Percentiles rank a stretch among this genome's conserved stretches.
Evolutionary conservation across 2,888 invertebrate species (phyloP).

Genomic region (Diadromus collaris): DNA sequence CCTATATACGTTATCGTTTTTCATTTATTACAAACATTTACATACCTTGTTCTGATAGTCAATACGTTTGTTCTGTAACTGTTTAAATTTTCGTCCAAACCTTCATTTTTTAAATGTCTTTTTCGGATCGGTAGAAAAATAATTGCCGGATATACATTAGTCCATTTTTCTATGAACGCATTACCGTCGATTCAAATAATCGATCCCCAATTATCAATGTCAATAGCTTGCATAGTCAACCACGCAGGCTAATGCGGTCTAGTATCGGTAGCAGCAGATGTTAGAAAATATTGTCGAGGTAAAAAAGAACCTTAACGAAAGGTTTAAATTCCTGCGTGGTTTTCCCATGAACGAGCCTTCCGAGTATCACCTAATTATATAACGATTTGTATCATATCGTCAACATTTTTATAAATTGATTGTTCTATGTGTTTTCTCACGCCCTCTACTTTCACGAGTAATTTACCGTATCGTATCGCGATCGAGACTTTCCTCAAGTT

Average conservation of each 20-base stretch:
- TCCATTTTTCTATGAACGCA: background rate
- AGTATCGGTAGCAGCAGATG: slow-evolving; percentile 34
- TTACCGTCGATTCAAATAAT: slow-evolving; percentile 6
- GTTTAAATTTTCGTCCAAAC: background rate
- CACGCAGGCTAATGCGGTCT: background rate
- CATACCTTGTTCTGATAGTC: background rate
- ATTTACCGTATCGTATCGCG: background rate
- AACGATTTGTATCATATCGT: slow-evolving; percentile 41
- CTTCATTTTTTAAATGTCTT: no score
- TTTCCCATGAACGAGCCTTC: slow-evolving; percentile 38
- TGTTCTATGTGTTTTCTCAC: background rate
- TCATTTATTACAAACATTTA: background rate
- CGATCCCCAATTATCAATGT: background rate
- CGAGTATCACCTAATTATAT: slow-evolving; percentile 38
- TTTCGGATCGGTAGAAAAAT: background rate
- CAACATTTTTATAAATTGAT: slow-evolving; percentile 7
- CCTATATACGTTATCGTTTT: no score
- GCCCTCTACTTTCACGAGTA: background rate
- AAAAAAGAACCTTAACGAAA: slow-evolving; percentile 17
- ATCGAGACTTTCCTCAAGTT: background rate
- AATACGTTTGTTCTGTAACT: background rate
- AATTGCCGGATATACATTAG: background rate
- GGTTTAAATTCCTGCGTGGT: slow-evolving; percentile 46
- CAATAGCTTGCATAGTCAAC: slow-evolving; percentile 19
- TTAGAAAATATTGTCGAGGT: slow-evolving; percentile 1